Conservation (phyloP, 2,888 invertebrate genomes). For the Drosophila leonis region DNA sequence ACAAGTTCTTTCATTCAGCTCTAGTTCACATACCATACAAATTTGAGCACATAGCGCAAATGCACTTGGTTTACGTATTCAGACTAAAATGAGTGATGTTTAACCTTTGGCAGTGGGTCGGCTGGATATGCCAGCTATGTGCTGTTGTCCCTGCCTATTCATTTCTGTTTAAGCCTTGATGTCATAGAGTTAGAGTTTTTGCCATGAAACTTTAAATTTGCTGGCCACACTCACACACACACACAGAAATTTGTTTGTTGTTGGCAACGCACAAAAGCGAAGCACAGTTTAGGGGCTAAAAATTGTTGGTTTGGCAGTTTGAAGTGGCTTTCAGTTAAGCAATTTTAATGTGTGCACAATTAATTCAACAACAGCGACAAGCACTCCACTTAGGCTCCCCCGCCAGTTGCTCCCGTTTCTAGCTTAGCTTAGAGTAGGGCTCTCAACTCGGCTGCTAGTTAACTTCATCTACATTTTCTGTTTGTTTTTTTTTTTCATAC, state of each 20-base stretch:
- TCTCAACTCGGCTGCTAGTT: conserved; percentile 37
- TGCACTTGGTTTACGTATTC: not conserved
- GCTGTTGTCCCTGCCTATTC: conserved; percentile 16
- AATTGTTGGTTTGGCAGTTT: conserved; percentile 34
- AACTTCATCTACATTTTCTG: conserved; percentile 26
- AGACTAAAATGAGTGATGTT: not conserved
- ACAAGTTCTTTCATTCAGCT: not conserved
- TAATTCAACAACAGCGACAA: conserved; percentile 71
- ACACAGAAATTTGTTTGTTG: conserved; percentile 10
- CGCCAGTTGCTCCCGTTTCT: conserved; percentile 6
- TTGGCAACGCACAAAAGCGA: not conserved
- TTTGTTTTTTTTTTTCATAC: conserved; percentile 26
- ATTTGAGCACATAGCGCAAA: not conserved
- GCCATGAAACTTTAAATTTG: conserved; percentile 40
- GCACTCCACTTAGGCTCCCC: conserved; percentile 33
- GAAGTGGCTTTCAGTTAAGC: conserved; percentile 67
- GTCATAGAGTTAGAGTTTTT: conserved; percentile 26
- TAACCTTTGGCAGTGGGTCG: conserved; percentile 13
- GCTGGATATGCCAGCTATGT: conserved; percentile 5
- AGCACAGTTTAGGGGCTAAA: conserved; percentile 15
- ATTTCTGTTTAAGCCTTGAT: conserved; percentile 47
- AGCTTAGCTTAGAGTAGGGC: conserved; percentile 6
- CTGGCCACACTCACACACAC: conserved; percentile 26
- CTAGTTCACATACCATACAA: not conserved
- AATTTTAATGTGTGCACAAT: conserved; percentile 78